phyloP scores from a whole-genome alignment of 2,888 invertebrate species.

The Dichetophora obliterata region DNA sequence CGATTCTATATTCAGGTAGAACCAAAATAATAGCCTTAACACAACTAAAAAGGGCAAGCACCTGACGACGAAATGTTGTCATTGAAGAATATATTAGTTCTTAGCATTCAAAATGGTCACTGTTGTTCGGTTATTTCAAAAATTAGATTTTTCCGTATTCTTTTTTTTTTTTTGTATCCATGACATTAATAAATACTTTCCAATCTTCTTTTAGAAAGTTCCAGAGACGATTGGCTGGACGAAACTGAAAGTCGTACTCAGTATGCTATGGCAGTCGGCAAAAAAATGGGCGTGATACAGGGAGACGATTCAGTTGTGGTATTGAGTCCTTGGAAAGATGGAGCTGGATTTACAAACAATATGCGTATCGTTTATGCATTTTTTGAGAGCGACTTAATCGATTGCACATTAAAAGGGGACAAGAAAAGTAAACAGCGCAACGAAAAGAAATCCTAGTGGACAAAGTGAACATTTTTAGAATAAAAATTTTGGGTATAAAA shows the following conservation, averaged over 20 bases:
- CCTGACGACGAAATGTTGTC: too few relatives aligned
- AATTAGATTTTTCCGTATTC: too few relatives aligned
- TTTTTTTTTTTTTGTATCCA: not conserved
- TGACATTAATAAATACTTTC: not conserved
- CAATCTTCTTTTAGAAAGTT: constrained; percentile 70
- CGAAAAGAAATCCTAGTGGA: not conserved
- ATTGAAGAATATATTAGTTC: too few relatives aligned
- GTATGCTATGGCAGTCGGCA: constrained; percentile 83
- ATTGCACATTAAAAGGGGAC: constrained; percentile 53
- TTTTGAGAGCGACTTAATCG: constrained; percentile 56
- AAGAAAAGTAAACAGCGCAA: constrained; percentile 13
- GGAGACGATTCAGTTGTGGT: constrained; percentile 90
- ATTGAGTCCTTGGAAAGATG: constrained; percentile 95
- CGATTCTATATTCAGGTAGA: constrained; percentile 82
- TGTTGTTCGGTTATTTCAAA: too few relatives aligned
- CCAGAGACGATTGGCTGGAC: constrained; percentile 83
- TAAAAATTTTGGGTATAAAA: too few relatives aligned
- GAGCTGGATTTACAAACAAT: constrained; percentile 94
- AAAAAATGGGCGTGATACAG: constrained; percentile 83
- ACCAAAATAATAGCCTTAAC: not conserved
- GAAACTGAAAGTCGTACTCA: constrained; percentile 89
- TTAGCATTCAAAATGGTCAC: too few relatives aligned
- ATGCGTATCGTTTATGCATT: constrained; percentile 85
- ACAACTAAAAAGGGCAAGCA: too few relatives aligned
- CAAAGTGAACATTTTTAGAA: too few relatives aligned